A percentile compares a stretch with the other conserved stretches of the same genome.
Conservation (phyloP, 2,888 invertebrate species). For the Crossocerus cetratus region DNA sequence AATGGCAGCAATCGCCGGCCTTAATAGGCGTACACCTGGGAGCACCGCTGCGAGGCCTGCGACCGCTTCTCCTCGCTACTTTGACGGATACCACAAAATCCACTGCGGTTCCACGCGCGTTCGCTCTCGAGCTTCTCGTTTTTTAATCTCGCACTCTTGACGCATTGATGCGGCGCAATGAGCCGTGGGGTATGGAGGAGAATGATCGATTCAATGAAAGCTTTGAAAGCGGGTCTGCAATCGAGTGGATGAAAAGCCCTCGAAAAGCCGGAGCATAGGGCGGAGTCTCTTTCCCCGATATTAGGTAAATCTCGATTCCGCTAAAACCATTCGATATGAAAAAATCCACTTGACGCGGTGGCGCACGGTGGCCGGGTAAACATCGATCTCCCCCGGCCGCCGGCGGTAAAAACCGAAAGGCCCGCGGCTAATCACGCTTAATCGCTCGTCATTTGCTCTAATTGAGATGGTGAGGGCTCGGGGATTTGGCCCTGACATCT, state of each 20-base stretch:
- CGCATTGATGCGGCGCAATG: background rate
- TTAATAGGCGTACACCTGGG: slow-evolving; percentile 48
- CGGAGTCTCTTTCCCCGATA: background rate
- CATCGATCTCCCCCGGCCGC: background rate
- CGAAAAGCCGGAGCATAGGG: too few relatives aligned
- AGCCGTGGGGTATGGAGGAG: background rate
- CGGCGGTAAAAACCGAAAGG: slow-evolving; percentile 38
- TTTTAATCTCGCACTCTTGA: background rate
- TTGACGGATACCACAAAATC: slow-evolving; percentile 1
- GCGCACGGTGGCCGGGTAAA: background rate
- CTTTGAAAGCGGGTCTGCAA: background rate
- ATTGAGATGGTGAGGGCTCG: slow-evolving; percentile 67
- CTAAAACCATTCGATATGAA: background rate
- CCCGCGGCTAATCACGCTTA: slow-evolving; percentile 60
- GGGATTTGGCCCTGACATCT: slow-evolving; percentile 74
- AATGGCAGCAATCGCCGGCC: slow-evolving; percentile 64
- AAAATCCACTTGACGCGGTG: background rate
- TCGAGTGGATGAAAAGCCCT: background rate
- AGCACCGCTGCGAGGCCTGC: slow-evolving; percentile 11
- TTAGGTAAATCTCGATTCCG: background rate
- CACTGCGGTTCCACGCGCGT: background rate
- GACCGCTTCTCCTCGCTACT: slow-evolving; percentile 3
- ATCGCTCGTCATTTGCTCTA: slow-evolving; percentile 70
- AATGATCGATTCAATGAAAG: too few relatives aligned
- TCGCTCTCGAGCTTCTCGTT: background rate